These are phyloP conservation scores for Chrysaora quinquecirrha DNA, from an alignment of 30 jellyfish, hydroid and myxozoan species.

Conservation along the genomic window DNA sequence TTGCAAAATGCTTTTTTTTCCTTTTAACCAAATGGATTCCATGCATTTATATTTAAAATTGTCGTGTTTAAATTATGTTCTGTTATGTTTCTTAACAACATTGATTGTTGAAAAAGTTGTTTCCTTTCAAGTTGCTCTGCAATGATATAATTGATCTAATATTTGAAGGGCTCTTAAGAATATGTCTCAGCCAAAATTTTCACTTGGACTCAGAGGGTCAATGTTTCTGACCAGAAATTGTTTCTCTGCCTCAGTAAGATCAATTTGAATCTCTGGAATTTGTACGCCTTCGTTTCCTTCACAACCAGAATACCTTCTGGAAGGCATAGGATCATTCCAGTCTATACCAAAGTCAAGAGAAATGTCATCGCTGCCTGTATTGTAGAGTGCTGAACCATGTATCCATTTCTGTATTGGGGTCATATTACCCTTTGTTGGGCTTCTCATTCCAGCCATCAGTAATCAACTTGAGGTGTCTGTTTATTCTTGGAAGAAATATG, in stretches of 20 bases:
- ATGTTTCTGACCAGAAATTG: neutral
- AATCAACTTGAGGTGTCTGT: neutral
- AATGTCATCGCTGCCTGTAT: slow-evolving; percentile 8
- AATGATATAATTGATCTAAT: neutral
- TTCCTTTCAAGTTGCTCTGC: neutral
- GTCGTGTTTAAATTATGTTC: too few relatives aligned
- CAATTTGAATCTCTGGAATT: neutral
- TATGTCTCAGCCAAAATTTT: neutral
- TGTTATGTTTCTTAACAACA: neutral
- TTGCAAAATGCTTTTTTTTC: too few relatives aligned
- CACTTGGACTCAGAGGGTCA: slow-evolving; percentile 18
- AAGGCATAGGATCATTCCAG: slow-evolving; percentile 39
- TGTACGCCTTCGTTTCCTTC: slow-evolving; percentile 12
- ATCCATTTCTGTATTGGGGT: slow-evolving; percentile 40
- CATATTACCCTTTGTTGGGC: slow-evolving; percentile 35
- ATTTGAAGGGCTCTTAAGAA: neutral
- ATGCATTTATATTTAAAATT: too few relatives aligned
- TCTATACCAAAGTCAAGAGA: slow-evolving; percentile 35
- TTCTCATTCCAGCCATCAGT: neutral
- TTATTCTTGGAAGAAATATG: too few relatives aligned
- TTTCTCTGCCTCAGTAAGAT: neutral
- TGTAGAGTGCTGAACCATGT: slow-evolving; percentile 17
- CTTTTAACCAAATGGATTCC: too few relatives aligned
- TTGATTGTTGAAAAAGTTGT: neutral
- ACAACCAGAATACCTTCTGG: slow-evolving; percentile 39